phyloP scores from a whole-genome alignment of 1,140 invertebrate genomes.

The Globodera rostochiensis region DNA sequence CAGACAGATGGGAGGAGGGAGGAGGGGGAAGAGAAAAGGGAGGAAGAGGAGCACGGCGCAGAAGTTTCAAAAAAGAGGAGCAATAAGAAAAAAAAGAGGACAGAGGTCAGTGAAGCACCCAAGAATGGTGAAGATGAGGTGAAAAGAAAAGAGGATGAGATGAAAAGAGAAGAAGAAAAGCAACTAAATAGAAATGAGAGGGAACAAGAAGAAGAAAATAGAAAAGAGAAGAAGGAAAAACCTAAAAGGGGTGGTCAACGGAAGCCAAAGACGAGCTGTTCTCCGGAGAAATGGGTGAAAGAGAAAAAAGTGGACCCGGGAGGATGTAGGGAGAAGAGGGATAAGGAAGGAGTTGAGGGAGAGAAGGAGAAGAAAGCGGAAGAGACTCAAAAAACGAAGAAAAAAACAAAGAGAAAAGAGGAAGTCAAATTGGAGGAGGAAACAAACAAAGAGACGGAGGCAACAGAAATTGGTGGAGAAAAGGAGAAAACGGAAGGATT shows the following conservation, averaged over 20 bases:
- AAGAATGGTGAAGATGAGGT: not conserved
- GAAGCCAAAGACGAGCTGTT: not conserved
- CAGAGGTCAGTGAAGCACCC: not conserved
- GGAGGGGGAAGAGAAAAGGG: too few relatives aligned
- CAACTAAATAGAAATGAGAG: not conserved
- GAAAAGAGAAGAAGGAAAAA: not conserved
- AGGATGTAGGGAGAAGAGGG: not conserved
- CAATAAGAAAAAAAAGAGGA: too few relatives aligned
- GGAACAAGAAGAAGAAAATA: not conserved
- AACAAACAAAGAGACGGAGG: not conserved
- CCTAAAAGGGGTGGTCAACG: not conserved
- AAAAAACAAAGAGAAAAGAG: not conserved
- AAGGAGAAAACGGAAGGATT: not conserved
- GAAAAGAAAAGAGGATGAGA: not conserved
- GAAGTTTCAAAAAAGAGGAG: too few relatives aligned
- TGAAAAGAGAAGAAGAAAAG: not conserved
- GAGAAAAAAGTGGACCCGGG: constrained; percentile 1
- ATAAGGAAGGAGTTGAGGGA: not conserved
- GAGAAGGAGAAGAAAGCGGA: constrained; percentile 7
- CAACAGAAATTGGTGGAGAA: not conserved
- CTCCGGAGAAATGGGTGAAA: not conserved
- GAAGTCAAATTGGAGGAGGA: not conserved
- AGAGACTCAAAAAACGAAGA: not conserved
- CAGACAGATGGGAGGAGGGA: too few relatives aligned
- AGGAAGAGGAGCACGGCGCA: too few relatives aligned